Evolutionary conservation across 2,888 invertebrate genomes (phyloP).

Genomic region (Tenthredo mesomela): DNA sequence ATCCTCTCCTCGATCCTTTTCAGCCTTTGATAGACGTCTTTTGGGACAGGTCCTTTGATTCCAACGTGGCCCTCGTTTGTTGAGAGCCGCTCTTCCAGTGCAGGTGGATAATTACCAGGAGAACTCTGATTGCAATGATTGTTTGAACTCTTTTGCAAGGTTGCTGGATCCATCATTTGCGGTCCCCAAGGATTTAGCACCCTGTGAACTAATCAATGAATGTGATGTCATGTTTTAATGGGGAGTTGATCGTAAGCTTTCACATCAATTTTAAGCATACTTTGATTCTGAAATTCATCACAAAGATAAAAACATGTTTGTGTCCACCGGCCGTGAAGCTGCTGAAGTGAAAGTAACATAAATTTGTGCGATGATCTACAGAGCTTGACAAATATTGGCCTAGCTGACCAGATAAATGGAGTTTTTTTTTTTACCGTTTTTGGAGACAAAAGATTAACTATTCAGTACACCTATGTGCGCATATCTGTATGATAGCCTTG

Average conservation of each 20-base stretch:
- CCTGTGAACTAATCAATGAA: constrained; percentile 81
- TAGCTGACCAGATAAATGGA: neutral
- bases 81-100: constrained; percentile 85
- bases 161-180: constrained; percentile 77
- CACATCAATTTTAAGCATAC: neutral
- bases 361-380: constrained; percentile 36
- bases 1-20: constrained; percentile 88
- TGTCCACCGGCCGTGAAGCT: neutral
- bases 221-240: neutral
- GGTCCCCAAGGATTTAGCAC: constrained; percentile 87
- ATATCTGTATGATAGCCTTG: neutral
- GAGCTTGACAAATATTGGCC: neutral
- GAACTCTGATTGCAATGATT: constrained; percentile 52
- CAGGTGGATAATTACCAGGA: constrained; percentile 74
- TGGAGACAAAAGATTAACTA: constrained; percentile 28
- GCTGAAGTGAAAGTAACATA: constrained; percentile 38
- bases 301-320: neutral
- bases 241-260: neutral
- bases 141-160: constrained; percentile 57
- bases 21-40: constrained; percentile 84
- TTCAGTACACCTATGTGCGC: neutral
- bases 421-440: constrained; percentile 7
- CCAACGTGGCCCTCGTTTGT: constrained; percentile 84
- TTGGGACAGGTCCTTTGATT: constrained; percentile 80
- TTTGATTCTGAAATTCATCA: neutral